Evolutionary conservation across 2,888 invertebrate genomes (phyloP), one percentile per base, ranked within the genome.

Genomic region (Drosophila colorata): DNA sequence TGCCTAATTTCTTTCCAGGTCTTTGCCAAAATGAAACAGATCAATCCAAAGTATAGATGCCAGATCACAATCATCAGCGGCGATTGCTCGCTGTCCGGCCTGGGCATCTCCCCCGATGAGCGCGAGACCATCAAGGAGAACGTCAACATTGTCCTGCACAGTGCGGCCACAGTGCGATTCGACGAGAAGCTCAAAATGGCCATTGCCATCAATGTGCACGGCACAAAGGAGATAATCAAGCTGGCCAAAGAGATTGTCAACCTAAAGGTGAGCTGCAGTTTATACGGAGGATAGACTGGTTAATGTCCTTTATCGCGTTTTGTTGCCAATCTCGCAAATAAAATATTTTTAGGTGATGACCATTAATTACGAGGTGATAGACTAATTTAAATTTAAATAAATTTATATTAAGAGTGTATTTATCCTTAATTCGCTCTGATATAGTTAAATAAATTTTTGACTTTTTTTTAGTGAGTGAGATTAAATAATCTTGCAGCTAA

Each of bases 91-190:
- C 71, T 91, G 44, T 90, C 91, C 0, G 90, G 82, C 0, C 67
- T 93, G 61, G 93, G 93, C 46, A 91, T 93, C 41, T 89, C 91
- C 2, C 56, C 78, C 2, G 81, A 84, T 35, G 93, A 93, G 70
- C 90, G 92, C 23, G 90, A 89, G 52, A 77, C 89, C n/a, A 80
- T 93, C 33, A 87, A 84, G 69, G 90, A 92, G 63, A 91, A 91
- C 65, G 90, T 91, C 20, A 93, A 95, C 84, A 93, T 95, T 75
- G 93, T 95, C 1, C 96, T 99, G 91, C 98, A 99, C 90, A 97
- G 96, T 11, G 98, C 98, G 0, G 99, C 98, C 1, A 98, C 98
- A 0, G 97, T 99, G 7, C 88, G 92, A 4, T 96, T 96, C 87
- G 95, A 96, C 91, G 96, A 96, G 90, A 94, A 94, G 52, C 92